Conservation (phyloP, 2,113 vertebrate genomes). For the Chaetorhynchus papuensis region DNA sequence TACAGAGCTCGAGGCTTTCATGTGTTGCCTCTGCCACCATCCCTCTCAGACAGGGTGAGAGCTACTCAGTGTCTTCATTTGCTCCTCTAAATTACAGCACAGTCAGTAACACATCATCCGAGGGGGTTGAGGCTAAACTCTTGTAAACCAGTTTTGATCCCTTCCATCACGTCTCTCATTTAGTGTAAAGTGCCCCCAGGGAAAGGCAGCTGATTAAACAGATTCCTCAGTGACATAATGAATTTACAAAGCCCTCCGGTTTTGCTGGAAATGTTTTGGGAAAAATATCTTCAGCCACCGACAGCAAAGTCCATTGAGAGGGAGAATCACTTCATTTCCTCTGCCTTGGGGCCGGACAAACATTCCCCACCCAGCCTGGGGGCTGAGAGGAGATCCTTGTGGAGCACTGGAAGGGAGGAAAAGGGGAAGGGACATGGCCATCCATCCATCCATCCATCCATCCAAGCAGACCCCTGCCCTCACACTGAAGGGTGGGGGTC, state of each 20-base stretch:
- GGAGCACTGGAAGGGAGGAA: neutral
- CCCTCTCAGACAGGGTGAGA: neutral
- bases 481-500: neutral
- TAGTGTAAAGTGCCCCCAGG: conserved; percentile 34
- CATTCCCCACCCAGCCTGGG: neutral
- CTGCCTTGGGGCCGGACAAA: neutral
- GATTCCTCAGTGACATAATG: conserved; percentile 63
- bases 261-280: conserved; percentile 55
- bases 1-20: neutral
- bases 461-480: neutral
- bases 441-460: neutral
- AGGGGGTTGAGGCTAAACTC: neutral
- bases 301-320: neutral
- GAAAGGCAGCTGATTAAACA: conserved; percentile 68
- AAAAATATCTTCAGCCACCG: conserved; percentile 32
- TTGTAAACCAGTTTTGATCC: neutral
- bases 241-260: conserved; percentile 50
- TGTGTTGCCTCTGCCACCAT: neutral
- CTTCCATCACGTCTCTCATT: conserved; percentile 41
- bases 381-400: neutral
- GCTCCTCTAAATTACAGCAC: neutral
- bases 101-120: neutral
- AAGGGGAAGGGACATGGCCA: neutral
- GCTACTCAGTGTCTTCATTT: neutral
- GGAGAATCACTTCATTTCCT: neutral